Base-by-base conservation (phyloP, 2,797 vertebrate genomes). In the Cynodonichthys magdalenae region DNA sequence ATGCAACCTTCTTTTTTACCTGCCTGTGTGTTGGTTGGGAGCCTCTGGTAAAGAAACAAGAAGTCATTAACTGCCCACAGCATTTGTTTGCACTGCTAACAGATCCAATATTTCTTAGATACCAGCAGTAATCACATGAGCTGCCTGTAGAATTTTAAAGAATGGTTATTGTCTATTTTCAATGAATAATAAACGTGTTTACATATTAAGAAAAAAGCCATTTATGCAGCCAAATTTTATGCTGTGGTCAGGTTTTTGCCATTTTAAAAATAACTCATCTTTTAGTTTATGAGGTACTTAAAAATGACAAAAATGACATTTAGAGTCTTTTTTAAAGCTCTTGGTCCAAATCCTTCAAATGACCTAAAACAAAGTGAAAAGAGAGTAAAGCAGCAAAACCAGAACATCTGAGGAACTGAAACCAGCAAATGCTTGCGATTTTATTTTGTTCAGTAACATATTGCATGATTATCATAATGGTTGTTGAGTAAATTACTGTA, bases 261-360 rank as follows among this genome's bases (percentile, higher is more conserved):
- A 28, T 48, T 48, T 55, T 48, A n/a, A 45, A 17, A 17, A 15
- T n/a, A 18, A 53, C 36, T 19, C 20, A n/a, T 31, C 50, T 20
- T 49, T 19, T 42, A 28, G 5, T 47, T 17, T 19, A 48, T 39
- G 19, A 15, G 19, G n/a, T 15, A 34, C 14, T 14, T 12, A 34
- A 47, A 49, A 53, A 41, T 15, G 34, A 31, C 28, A 15, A 7
- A 39, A 39, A 36, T 17, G 36, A 34, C 18, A 27, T 28, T 15
- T 44, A 42, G 19, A 42, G 10, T 51, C 54, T 51, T 51, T 39
- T 57, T 50, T 58, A 58, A 58, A 51, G 44, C 42, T 17, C 45
- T 51, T 45, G 55, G 27, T 66, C 53, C 47, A 51, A 65, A 60
- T 60, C 52, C 15, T 28, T 55, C 39, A 41, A 24, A 53, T 24